A percentile compares a stretch with the other conserved stretches of the same genome.
Evolutionary conservation across 2,797 vertebrate genomes (phyloP).

Genomic region (Tragelaphus eurycerus): DNA sequence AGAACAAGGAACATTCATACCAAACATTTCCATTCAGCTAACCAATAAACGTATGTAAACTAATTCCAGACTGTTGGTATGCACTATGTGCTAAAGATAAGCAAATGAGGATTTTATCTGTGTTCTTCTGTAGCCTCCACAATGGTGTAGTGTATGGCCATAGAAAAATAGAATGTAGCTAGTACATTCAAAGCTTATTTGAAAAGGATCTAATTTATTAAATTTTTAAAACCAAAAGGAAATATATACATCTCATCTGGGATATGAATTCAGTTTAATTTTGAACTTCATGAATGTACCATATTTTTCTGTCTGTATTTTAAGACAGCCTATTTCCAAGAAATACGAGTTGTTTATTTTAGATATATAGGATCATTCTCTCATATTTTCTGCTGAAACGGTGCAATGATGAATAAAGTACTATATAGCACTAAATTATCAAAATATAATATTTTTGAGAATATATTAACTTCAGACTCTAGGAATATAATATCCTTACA

Average conservation of each 20-base stretch:
- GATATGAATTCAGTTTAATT: not conserved
- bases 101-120: not conserved
- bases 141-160: not conserved
- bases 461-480: conserved; percentile 21
- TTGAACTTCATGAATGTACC: not conserved
- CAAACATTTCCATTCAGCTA: not conserved
- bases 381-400: not conserved
- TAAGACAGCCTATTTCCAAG: not conserved
- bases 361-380: not conserved
- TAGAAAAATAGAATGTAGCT: not conserved
- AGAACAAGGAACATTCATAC: not conserved
- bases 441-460: not conserved
- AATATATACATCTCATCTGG: not conserved
- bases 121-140: not conserved
- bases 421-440: not conserved
- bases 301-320: not conserved
- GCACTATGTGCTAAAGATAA: not conserved
- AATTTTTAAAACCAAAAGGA: not conserved
- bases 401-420: not conserved
- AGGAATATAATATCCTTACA: not conserved
- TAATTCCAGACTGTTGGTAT: not conserved
- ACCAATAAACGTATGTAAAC: not conserved
- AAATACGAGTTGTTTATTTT: not conserved
- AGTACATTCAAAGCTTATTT: not conserved
- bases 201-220: not conserved